Percentiles rank a stretch among this genome's conserved stretches.
These are phyloP conservation scores for Caradrina clavipalpis DNA, from an alignment of 2,888 invertebrate genomes.

Conservation along the genomic window DNA sequence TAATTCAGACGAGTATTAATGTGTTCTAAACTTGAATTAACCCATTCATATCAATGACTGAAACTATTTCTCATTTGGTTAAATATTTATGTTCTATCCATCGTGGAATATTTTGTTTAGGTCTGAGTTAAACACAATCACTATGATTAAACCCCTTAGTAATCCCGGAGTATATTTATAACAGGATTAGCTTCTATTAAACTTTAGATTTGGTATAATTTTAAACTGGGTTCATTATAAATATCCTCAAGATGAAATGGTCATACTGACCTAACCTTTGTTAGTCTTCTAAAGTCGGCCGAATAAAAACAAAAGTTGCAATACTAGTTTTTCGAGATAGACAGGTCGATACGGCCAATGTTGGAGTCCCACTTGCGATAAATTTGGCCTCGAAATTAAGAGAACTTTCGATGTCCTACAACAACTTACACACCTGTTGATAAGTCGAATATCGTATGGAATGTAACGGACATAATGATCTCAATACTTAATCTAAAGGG, in stretches of 20 bases:
- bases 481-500: slow-evolving; percentile 3
- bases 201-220: neutral
- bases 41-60: slow-evolving; percentile 17
- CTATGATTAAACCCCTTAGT: too few relatives aligned
- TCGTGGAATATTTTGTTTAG: neutral
- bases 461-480: slow-evolving; percentile 25
- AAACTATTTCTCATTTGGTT: slow-evolving; percentile 35
- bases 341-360: slow-evolving; percentile 77
- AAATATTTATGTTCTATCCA: slow-evolving; percentile 6
- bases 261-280: slow-evolving; percentile 72
- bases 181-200: neutral
- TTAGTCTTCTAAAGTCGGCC: slow-evolving; percentile 69
- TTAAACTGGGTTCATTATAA: neutral
- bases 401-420: slow-evolving; percentile 77
- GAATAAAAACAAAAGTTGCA: slow-evolving; percentile 87
- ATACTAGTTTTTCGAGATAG: slow-evolving; percentile 86
- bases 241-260: slow-evolving; percentile 45
- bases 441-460: slow-evolving; percentile 27
- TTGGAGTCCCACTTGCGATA: slow-evolving; percentile 78
- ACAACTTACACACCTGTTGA: slow-evolving; percentile 58
- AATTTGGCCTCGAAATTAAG: slow-evolving; percentile 79
- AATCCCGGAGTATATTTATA: too few relatives aligned
- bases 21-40: slow-evolving; percentile 25
- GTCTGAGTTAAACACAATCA: neutral
- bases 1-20: slow-evolving; percentile 11